Base-by-base conservation (phyloP, 2,888 invertebrate species). In the Watsonalla binaria region DNA sequence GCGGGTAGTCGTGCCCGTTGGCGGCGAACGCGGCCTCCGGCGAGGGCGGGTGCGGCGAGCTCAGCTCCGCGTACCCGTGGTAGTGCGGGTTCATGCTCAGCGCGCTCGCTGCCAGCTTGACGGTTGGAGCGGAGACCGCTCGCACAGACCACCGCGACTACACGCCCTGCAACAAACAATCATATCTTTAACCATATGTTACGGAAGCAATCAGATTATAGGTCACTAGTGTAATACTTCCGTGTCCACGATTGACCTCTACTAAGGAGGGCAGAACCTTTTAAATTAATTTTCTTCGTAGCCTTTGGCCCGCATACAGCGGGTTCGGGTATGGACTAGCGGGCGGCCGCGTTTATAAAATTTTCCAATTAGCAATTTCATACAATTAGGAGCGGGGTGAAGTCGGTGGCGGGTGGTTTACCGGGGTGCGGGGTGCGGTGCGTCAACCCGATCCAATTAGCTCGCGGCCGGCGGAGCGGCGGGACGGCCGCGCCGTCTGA, bases 51-150 rank as follows among this genome's bases (percentile, higher is more conserved):
- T 95, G 95, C 72, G 95, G 94, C 80, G 95, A 94, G 90, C 94
- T 94, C 74, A 95, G 93, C 92, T 95, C 95, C 92, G 94, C 93
- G 92, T 95, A 95, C 91, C 95, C 94, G 93, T 95, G 96, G 93
- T 96, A 96, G 92, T 96, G 95, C 92, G 96, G 95, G 94, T 96
- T 96, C 96, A 96, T 96, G 92, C 95, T 95, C 91, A 94, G 92
- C 90, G 94, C 93, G 92, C 95, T 94, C 93, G 95, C 95, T 92
- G 95, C 95, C 95, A 96, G 96, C 93, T 95, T 96, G 96, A 92
- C 93, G 93, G 92, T 92, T 91, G 87, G 87, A 91, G 89, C 92
- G 90, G 89, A 70, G 65, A 83, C 86, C 89, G 89, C 89, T 86
- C 88, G 80, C 83, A 70, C 80, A 74, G 72, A 80, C 80, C 87